These are phyloP conservation scores for Pandion haliaetus DNA, from an alignment of 2,113 vertebrate genomes.

Conservation along the genomic window DNA sequence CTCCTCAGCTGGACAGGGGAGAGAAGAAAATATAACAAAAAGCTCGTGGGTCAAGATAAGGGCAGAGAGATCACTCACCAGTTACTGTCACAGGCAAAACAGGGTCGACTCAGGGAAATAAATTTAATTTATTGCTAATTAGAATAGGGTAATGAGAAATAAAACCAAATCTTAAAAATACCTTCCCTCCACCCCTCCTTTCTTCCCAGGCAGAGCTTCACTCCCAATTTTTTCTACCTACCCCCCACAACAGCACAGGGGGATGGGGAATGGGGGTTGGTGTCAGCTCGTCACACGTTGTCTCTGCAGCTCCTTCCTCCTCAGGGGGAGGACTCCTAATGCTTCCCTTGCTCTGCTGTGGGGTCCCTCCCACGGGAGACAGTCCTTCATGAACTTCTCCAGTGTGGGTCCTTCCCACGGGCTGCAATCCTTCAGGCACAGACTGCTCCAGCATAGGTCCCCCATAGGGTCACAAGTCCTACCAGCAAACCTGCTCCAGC, in stretches of 20 bases:
- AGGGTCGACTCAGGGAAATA: too few species aligned
- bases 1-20: neutral
- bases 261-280: neutral
- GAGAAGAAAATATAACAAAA: neutral
- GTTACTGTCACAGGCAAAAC: too few species aligned
- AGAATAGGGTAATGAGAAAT: neutral
- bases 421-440: too few species aligned
- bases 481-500: neutral
- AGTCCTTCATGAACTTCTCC: too few species aligned
- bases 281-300: accelerated
- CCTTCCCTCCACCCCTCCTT: neutral
- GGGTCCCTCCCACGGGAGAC: too few species aligned
- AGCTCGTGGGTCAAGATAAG: neutral
- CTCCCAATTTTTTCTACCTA: neutral
- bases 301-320: neutral
- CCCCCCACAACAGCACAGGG: neutral
- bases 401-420: accelerated
- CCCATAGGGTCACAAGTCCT: too few species aligned
- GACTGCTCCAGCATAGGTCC: neutral
- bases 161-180: neutral
- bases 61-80: too few species aligned
- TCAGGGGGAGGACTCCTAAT: neutral
- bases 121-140: too few species aligned
- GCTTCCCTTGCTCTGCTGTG: too few species aligned
- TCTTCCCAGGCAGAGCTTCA: neutral